These are phyloP conservation scores for Entelurus aequoreus DNA, from an alignment of 2,113 vertebrate genomes.

Conservation along the genomic window DNA sequence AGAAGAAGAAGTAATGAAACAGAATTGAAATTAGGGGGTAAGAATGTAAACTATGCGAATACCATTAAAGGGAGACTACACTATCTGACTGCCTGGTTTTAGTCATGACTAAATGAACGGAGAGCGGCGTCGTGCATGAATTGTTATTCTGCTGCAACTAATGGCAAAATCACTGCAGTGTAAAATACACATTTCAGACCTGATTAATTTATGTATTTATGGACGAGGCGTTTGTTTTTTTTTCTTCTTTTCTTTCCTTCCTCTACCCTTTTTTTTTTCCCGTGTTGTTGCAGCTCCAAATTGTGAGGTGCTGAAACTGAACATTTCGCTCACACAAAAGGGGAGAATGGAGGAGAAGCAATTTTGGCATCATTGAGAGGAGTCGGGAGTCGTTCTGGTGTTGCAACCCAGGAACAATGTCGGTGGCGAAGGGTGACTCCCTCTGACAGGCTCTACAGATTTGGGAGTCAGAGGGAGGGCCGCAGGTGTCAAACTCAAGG, in stretches of 20 bases:
- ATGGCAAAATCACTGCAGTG: constrained; percentile 74
- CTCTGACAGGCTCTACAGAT: constrained; percentile 61
- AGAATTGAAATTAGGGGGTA: constrained; percentile 6
- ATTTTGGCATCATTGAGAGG: constrained; percentile 26
- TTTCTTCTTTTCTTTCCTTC: constrained; percentile 5
- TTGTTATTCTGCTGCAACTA: constrained; percentile 70
- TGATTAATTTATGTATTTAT: constrained; percentile 80
- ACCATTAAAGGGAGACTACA: constrained; percentile 62
- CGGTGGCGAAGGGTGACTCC: constrained; percentile 55
- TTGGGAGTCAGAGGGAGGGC: constrained; percentile 36
- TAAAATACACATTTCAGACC: constrained; percentile 80
- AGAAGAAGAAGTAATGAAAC: constrained; percentile 3
- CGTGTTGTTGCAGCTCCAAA: constrained; percentile 54
- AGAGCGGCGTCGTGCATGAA: constrained; percentile 62
- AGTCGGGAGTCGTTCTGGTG: constrained; percentile 34
- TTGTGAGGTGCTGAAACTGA: constrained; percentile 51
- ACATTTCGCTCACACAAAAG: constrained; percentile 34
- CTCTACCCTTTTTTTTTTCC: constrained; percentile 52
- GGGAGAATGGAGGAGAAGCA: constrained; percentile 19
- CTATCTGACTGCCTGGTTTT: constrained; percentile 58
- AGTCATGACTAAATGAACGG: constrained; percentile 75
- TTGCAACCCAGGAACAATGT: constrained; percentile 51
- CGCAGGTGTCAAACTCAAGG: too few species aligned
- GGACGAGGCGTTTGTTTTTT: constrained; percentile 55
- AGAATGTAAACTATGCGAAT: constrained; percentile 41